These are phyloP conservation scores for Apocheima hispidaria DNA, from an alignment of 2,888 invertebrate genomes.

Conservation along the genomic window DNA sequence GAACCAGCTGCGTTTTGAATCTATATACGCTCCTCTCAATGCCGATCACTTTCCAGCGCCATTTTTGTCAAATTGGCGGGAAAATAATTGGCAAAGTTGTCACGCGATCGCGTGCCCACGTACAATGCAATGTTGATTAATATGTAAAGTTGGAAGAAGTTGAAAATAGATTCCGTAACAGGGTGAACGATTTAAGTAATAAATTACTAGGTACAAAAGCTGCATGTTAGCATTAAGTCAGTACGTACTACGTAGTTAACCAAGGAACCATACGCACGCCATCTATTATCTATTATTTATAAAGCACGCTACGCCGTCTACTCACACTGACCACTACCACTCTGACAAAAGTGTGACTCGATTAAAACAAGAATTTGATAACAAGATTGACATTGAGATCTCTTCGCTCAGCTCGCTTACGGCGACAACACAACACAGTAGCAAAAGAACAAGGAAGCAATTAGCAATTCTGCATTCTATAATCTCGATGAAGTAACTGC, in stretches of 20 bases:
- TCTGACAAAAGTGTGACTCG: neutral
- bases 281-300: too few relatives aligned
- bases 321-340: neutral
- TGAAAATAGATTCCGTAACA: slow-evolving; percentile 26
- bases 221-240: neutral
- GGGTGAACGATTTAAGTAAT: neutral
- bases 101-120: slow-evolving; percentile 67
- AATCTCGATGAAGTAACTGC: slow-evolving; percentile 44
- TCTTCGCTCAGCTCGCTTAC: too few relatives aligned
- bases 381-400: too few relatives aligned
- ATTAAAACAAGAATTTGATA: neutral
- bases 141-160: slow-evolving; percentile 23
- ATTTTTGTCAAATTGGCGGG: slow-evolving; percentile 72
- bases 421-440: neutral
- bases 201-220: neutral
- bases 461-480: slow-evolving; percentile 5
- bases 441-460: neutral
- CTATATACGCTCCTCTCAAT: slow-evolving; percentile 42
- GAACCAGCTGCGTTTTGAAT: slow-evolving; percentile 63
- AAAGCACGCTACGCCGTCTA: too few relatives aligned
- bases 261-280: too few relatives aligned
- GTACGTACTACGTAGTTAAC: too few relatives aligned
- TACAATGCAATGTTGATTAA: slow-evolving; percentile 30
- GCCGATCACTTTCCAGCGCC: slow-evolving; percentile 68
- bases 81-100: slow-evolving; percentile 61